Conservation (phyloP, 1,140 invertebrate genomes). For the Drosophila quadrilineata region DNA sequence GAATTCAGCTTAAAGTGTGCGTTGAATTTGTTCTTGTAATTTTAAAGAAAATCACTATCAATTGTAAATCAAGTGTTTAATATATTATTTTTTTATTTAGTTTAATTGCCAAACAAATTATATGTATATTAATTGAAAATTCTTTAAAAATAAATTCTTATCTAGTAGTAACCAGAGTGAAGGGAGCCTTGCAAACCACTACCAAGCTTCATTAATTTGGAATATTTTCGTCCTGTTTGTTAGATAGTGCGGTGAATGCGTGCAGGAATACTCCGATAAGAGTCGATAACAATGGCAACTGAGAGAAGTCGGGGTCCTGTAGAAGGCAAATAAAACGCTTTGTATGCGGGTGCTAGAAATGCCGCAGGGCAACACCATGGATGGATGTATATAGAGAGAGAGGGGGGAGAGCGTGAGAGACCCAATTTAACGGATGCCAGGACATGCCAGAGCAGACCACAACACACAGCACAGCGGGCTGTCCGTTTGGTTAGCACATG, state of each 20-base stretch:
- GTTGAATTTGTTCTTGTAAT: background rate
- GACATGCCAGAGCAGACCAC: background rate
- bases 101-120: too few species aligned
- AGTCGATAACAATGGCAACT: background rate
- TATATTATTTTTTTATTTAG: too few species aligned
- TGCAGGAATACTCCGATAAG: background rate
- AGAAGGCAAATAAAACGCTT: too few species aligned
- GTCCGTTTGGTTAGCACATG: conserved; percentile 62
- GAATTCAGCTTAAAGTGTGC: background rate
- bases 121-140: too few species aligned
- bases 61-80: background rate
- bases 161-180: too few species aligned
- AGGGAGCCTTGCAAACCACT: background rate
- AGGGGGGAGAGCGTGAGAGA: too few species aligned
- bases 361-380: background rate
- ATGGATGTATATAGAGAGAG: too few species aligned
- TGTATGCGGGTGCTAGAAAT: background rate
- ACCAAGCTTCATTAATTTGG: conserved; percentile 11
- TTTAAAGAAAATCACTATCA: background rate
- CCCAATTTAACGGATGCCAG: too few species aligned
- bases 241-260: conserved; percentile 19
- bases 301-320: background rate
- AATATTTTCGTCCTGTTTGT: background rate
- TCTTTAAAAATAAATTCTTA: too few species aligned
- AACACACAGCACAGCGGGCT: conserved; percentile 27